Base-by-base conservation (phyloP, 1,140 invertebrate species). In the Colletes latitarsis region DNA sequence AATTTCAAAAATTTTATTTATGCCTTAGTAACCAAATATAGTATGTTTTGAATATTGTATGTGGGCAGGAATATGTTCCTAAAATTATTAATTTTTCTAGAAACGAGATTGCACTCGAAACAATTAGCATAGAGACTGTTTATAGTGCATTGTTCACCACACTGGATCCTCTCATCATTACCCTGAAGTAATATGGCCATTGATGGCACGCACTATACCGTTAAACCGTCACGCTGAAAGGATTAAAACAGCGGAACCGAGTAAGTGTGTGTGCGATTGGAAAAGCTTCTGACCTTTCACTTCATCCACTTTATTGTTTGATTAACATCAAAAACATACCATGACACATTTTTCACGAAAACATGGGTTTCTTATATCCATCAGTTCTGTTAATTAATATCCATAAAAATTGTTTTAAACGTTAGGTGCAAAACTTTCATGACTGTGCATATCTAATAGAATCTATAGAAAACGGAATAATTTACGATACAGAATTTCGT, bases 201-300 rank as follows among this genome's bases (percentile, higher is more conserved):
- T 87, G 88, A 88, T 78, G 78, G 74, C 73, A 89, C 77, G 71
- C 87, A 87, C 30, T 69, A 82, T 86, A 88, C 89, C 87, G 89
- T 90, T 90, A 89, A 78, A 46, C 57, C 88, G 89, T 89, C 88
- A 89, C 86, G 88, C 82, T 87, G 78, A 77, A 81, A 77, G 76
- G 87, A 88, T 88, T 80, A 82, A 88, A 88, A 67, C 84, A 68
- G 77, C 84, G 82, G 82, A 85, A 89, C 78, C 62, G 46, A 46
- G 46, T 30, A 39, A 43, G 57, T 43, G 52, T 81, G 64, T 4
- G 17, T 64, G 64, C 68, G 75, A 86, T 86, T 77, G 72, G 62
- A 82, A 85, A 85, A 82, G 46, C 46, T 43, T 21, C 70, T 72
- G 58, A 82, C 74, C 78, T 82, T 67, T 78, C 71, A 12, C 52